A percentile compares a stretch with the other conserved stretches of the same genome.
Evolutionary conservation across 2,888 invertebrate genomes (phyloP).

Genomic region (Hipparchia sbordonii): DNA sequence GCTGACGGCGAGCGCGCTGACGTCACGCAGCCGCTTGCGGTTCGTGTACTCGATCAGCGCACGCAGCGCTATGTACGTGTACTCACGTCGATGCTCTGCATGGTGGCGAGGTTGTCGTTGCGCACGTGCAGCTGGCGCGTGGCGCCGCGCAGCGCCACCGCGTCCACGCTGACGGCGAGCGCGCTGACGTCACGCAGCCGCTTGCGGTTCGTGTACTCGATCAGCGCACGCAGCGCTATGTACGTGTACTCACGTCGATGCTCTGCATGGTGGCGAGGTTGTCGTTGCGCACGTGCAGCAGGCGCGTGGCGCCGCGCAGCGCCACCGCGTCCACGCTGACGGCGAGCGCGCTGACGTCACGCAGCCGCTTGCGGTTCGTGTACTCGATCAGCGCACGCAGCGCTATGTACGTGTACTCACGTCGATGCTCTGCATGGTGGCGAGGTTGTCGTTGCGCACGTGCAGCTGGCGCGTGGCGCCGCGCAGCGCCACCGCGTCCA

Average conservation of each 20-base stretch:
- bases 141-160: slow-evolving; percentile 89
- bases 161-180: slow-evolving; percentile 91
- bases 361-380: neutral
- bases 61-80: neutral
- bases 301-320: slow-evolving; percentile 85
- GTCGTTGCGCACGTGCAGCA: slow-evolving; percentile 87
- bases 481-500: slow-evolving; percentile 92
- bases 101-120: slow-evolving; percentile 89
- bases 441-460: slow-evolving; percentile 90
- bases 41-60: neutral
- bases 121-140: slow-evolving; percentile 86
- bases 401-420: slow-evolving; percentile 62
- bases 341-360: slow-evolving; percentile 66
- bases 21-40: neutral
- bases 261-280: slow-evolving; percentile 91
- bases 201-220: too few species aligned
- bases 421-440: slow-evolving; percentile 89
- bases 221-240: neutral
- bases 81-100: slow-evolving; percentile 89
- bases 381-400: neutral
- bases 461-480: slow-evolving; percentile 86
- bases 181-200: neutral
- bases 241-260: slow-evolving; percentile 83
- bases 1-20: neutral
- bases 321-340: slow-evolving; percentile 94